phyloP scores from a whole-genome alignment of 2,888 invertebrate species.

The Cyrtodaria siliqua region DNA sequence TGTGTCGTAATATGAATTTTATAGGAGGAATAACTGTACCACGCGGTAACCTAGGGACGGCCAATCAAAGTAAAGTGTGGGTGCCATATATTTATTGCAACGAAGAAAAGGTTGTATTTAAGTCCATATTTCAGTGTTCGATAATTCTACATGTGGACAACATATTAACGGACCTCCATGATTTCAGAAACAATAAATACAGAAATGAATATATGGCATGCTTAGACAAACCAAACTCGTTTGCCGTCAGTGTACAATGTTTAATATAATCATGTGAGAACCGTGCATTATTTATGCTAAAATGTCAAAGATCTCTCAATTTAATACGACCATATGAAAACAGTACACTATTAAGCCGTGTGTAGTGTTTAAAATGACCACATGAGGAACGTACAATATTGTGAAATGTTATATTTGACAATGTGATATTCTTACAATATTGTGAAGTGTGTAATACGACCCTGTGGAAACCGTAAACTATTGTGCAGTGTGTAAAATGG shows the following conservation, averaged over 20 bases:
- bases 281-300: no score
- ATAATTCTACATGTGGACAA: conserved; percentile 50
- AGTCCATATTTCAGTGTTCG: conserved; percentile 48
- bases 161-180: conserved; percentile 30
- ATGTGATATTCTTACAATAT: no score
- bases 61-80: conserved; percentile 38
- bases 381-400: no score
- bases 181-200: conserved; percentile 45
- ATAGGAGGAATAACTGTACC: conserved; percentile 45
- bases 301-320: no score
- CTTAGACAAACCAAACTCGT: conserved; percentile 37
- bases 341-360: no score
- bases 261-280: conserved; percentile 25
- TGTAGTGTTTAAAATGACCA: no score
- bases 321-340: no score
- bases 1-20: conserved; percentile 59
- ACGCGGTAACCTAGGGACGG: conserved; percentile 32
- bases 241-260: conserved; percentile 55
- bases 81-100: conserved; percentile 51
- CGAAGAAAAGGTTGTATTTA: conserved; percentile 9
- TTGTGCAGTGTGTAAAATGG: no score
- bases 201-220: conserved; percentile 49
- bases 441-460: no score
- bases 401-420: no score
- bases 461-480: no score